Conservation (phyloP, 2,888 invertebrate species). For the Cheilosia urbana region DNA sequence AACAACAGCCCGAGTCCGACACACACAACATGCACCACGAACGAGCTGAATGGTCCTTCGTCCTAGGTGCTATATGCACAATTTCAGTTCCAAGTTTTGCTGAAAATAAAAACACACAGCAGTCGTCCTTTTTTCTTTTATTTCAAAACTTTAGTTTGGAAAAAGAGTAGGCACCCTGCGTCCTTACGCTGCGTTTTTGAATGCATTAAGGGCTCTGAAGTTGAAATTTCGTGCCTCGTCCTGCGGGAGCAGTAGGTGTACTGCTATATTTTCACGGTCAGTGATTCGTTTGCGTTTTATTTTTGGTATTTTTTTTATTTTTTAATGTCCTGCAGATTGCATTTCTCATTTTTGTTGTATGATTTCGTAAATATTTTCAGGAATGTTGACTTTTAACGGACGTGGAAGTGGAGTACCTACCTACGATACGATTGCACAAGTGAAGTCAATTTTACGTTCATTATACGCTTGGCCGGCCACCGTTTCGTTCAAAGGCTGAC, state of each 20-base stretch:
- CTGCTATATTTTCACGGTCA: constrained; percentile 53
- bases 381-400: constrained; percentile 38
- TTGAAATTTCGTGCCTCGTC: constrained; percentile 24
- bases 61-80: constrained; percentile 23
- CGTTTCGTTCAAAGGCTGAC: background rate
- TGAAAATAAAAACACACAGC: background rate
- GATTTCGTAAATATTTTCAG: constrained; percentile 49
- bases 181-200: constrained; percentile 21
- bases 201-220: constrained; percentile 25
- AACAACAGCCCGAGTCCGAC: constrained; percentile 8
- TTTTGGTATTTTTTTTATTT: constrained; percentile 20
- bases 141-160: constrained; percentile 18
- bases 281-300: constrained; percentile 40
- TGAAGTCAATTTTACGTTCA: constrained; percentile 36
- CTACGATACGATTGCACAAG: constrained; percentile 9
- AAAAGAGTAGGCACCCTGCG: constrained; percentile 19
- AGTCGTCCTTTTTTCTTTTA: background rate
- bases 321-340: constrained; percentile 52
- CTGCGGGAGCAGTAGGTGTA: constrained; percentile 4
- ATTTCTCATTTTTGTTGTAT: constrained; percentile 25
- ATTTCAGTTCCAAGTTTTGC: constrained; percentile 28
- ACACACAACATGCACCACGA: constrained; percentile 4
- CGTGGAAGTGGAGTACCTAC: constrained; percentile 3
- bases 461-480: constrained; percentile 26
- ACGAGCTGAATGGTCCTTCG: constrained; percentile 35